phyloP scores from a whole-genome alignment of 2,797 vertebrate genomes.

The Hephaestus fuliginosus region DNA sequence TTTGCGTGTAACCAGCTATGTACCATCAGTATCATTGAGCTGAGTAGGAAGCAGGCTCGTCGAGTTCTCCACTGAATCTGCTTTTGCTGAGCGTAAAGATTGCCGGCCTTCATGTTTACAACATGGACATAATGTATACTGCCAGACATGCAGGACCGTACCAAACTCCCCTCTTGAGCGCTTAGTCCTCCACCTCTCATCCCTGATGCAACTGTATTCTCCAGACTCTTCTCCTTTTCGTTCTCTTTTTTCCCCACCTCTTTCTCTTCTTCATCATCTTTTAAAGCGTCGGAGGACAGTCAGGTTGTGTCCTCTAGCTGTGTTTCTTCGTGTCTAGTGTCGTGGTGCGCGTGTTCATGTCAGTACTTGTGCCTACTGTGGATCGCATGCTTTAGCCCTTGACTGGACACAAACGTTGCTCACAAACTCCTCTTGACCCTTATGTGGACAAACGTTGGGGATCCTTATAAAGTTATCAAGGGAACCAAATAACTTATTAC shows the following conservation, averaged over 20 bases:
- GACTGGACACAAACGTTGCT: slow-evolving; percentile 88
- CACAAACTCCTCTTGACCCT: slow-evolving; percentile 86
- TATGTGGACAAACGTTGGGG: slow-evolving; percentile 84
- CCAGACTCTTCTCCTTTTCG: slow-evolving; percentile 59
- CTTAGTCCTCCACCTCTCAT: slow-evolving; percentile 71
- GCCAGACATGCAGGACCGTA: slow-evolving; percentile 79
- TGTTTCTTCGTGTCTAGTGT: slow-evolving; percentile 87
- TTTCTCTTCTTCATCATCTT: slow-evolving; percentile 74
- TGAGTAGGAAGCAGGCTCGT: slow-evolving; percentile 67
- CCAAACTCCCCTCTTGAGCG: slow-evolving; percentile 65
- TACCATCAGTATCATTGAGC: slow-evolving; percentile 57
- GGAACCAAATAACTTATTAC: slow-evolving; percentile 90
- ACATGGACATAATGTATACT: slow-evolving; percentile 81
- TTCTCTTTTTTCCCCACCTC: slow-evolving; percentile 29
- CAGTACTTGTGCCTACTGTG: slow-evolving; percentile 90
- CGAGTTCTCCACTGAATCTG: slow-evolving; percentile 59
- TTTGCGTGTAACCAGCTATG: slow-evolving; percentile 65
- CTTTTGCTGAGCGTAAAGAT: slow-evolving; percentile 68
- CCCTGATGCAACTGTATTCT: slow-evolving; percentile 71
- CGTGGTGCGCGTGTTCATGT: slow-evolving; percentile 88
- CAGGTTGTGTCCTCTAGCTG: slow-evolving; percentile 83
- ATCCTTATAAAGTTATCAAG: slow-evolving; percentile 87
- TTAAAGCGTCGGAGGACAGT: slow-evolving; percentile 80
- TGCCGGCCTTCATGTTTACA: slow-evolving; percentile 81
- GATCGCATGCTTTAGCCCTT: slow-evolving; percentile 90